Conservation (phyloP, 2,888 invertebrate genomes). For the Noctua fimbriata region DNA sequence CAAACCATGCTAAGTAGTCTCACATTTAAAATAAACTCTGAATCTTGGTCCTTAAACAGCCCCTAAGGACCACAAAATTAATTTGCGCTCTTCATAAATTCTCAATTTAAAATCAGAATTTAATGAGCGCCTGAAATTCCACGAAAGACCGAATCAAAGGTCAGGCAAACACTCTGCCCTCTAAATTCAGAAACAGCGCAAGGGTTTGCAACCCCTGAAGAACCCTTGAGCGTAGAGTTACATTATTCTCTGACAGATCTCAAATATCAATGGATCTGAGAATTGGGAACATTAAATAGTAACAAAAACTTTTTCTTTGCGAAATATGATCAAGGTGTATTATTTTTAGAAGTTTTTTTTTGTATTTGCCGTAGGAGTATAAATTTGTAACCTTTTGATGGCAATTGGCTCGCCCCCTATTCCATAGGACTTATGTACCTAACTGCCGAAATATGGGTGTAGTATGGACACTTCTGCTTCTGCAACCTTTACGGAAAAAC, state of each 20-base stretch:
- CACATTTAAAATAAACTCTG: conserved; percentile 18
- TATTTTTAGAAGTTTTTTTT: conserved; percentile 27
- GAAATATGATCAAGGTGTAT: conserved; percentile 49
- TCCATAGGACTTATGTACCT: background rate
- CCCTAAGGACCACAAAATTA: conserved; percentile 49
- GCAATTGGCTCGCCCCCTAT: background rate
- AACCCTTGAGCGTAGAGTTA: conserved; percentile 54
- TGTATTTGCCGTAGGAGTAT: background rate
- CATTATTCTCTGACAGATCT: conserved; percentile 55
- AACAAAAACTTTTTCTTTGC: conserved; percentile 62
- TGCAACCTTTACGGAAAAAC: background rate
- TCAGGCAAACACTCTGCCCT: conserved; percentile 44
- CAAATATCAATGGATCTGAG: conserved; percentile 60
- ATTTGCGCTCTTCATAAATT: conserved; percentile 44
- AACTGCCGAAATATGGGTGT: background rate
- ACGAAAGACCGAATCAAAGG: conserved; percentile 55
- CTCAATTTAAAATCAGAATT: conserved; percentile 54
- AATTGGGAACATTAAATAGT: conserved; percentile 60
- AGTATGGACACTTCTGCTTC: background rate
- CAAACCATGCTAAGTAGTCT: background rate
- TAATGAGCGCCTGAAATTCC: conserved; percentile 47
- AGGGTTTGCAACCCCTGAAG: conserved; percentile 46
- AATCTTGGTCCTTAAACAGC: conserved; percentile 2
- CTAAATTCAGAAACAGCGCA: conserved; percentile 55
- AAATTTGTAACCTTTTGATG: background rate